Base-by-base conservation (phyloP, 2,797 vertebrate species). In the Chromobotia macracanthus region DNA sequence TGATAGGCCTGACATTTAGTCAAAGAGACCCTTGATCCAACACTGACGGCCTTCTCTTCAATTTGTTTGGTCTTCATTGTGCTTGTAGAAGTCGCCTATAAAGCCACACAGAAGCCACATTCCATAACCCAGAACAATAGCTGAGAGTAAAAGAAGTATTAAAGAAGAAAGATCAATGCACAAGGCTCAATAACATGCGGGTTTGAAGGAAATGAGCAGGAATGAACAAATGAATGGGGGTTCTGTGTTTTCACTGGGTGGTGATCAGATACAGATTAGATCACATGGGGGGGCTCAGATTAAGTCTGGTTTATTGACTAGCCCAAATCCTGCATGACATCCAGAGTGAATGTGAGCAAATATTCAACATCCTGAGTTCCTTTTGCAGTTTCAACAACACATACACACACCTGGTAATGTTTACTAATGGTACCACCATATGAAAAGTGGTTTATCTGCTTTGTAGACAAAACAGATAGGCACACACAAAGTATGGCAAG, bases 1-100 rank as follows among this genome's bases (percentile, higher is more conserved):
- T 63, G 56, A 71, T 44, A 46, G 15, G 19, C 38, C 12, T 70
- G 75, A 63, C 44, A 78, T 70, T 70, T 70, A 51, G 66, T 77
- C 65, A 77, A 48, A 77, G 66, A 77, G 55, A 77, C 28, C n/a
- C 55, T 3, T 58, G 21, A 60, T 28, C 23, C 31, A 38, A 41
- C 10, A 13, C 38, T n/a, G 18, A 48, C n/a, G 11, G 18, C 60
- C 53, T 63, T 16, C 28, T 63, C 16, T 53, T 38, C 31, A 28
- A 25, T 31, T 38, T 70, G 48, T 55, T 15, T 51, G 19, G 28
- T 31, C 16, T 65, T 8, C n/a, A 70, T 51, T 77, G 53, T 38
- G 75, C 75, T 35, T 23, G 21, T 15, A 28, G 18, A 44, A 64
- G 63, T 58, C 21, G 5, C 2, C 11, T 67, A 67, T 46, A 7